A percentile compares a stretch with the other conserved stretches of the same genome.
These are phyloP conservation scores for Dioctria linearis DNA, from an alignment of 2,888 invertebrate genomes.

Conservation along the genomic window DNA sequence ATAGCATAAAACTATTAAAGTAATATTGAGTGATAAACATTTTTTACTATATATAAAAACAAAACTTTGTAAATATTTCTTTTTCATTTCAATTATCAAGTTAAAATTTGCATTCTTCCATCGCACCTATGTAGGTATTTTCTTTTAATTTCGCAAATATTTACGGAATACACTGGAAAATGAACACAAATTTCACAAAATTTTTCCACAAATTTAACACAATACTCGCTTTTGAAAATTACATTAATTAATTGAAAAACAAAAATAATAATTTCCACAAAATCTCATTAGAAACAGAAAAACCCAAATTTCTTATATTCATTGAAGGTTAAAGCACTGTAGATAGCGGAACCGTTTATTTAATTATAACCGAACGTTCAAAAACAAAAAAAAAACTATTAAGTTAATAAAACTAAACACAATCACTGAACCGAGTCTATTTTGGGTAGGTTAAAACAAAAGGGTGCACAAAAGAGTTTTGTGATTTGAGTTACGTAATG, in stretches of 20 bases:
- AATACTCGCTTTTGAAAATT: conserved; percentile 18
- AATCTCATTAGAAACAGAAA: neutral
- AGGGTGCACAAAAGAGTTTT: neutral
- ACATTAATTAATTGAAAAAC: conserved; percentile 1
- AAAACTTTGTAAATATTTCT: too few relatives aligned
- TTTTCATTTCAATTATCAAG: neutral
- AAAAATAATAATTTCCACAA: neutral
- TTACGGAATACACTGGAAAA: neutral
- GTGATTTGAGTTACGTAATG: neutral
- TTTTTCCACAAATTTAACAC: conserved; percentile 2
- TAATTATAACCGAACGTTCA: conserved; percentile 10
- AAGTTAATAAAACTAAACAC: conserved; percentile 43
- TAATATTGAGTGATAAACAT: neutral
- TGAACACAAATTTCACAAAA: conserved; percentile 13
- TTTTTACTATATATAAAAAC: neutral
- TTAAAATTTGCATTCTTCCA: neutral
- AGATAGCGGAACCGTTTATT: conserved; percentile 37
- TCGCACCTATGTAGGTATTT: too few relatives aligned
- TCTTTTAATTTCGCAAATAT: neutral
- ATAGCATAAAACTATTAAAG: neutral
- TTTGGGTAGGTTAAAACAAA: neutral
- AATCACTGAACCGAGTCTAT: conserved; percentile 34
- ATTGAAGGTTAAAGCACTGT: conserved; percentile 20
- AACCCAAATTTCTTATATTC: neutral
- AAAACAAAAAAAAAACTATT: conserved; percentile 3